These are phyloP conservation scores for Lepidurus couesii DNA, from an alignment of 1,140 invertebrate genomes.

Conservation along the genomic window DNA sequence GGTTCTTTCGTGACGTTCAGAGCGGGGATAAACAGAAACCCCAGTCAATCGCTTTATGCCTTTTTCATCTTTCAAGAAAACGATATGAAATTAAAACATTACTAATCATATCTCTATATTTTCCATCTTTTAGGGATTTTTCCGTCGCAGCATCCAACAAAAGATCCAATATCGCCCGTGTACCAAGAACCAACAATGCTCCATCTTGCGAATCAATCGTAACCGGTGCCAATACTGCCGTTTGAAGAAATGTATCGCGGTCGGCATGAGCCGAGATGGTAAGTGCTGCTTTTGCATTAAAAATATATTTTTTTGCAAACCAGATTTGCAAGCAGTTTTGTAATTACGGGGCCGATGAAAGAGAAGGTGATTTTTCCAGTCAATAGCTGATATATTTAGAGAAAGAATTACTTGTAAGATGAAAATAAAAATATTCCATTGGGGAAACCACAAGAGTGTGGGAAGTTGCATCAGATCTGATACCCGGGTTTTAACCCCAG, in stretches of 20 bases:
- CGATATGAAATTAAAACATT: too few relatives aligned
- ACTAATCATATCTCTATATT: neutral
- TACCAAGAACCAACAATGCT: conserved; percentile 96
- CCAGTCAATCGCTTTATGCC: neutral
- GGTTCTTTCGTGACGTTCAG: neutral
- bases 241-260: conserved; percentile 95
- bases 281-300: conserved; percentile 45
- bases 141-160: conserved; percentile 85
- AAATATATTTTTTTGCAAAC: conserved; percentile 21
- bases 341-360: neutral
- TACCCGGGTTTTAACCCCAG: too few relatives aligned
- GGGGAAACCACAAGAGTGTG: neutral
- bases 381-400: neutral
- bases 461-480: neutral
- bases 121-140: conserved; percentile 51
- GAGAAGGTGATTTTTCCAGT: neutral
- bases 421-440: too few relatives aligned
- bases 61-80: too few relatives aligned
- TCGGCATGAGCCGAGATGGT: conserved; percentile 98
- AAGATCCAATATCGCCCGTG: conserved; percentile 96
- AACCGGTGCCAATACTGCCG: conserved; percentile 96
- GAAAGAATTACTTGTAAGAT: too few relatives aligned
- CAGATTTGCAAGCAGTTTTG: neutral
- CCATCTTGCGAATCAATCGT: conserved; percentile 90
- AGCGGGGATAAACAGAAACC: neutral